Evolutionary conservation across 2,113 vertebrate genomes (phyloP).

Genomic region (Pongo abelii): DNA sequence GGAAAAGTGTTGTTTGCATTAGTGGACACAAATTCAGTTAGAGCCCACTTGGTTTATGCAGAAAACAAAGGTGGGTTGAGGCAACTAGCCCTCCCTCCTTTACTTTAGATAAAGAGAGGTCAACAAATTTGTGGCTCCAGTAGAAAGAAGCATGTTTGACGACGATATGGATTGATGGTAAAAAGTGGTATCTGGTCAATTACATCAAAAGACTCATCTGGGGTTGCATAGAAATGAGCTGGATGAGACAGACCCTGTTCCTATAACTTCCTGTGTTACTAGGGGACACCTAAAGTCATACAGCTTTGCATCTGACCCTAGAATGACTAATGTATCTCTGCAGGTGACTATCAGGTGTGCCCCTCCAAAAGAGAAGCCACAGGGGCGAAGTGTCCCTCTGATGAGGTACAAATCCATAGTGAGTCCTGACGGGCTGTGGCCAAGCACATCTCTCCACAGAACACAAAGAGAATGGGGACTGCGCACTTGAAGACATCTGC

Average conservation of each 20-base stretch:
- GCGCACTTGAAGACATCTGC: fast-evolving
- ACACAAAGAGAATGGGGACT: background rate
- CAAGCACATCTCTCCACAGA: no score
- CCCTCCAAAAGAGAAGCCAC: background rate
- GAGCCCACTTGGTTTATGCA: background rate
- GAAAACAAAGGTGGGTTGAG: background rate
- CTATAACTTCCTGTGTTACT: background rate
- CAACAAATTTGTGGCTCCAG: background rate
- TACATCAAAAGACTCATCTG: background rate
- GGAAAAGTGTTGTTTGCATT: background rate
- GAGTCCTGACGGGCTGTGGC: no score
- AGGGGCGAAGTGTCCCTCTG: background rate
- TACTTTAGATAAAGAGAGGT: background rate
- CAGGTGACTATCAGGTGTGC: background rate
- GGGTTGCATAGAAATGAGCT: background rate
- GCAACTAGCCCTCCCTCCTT: background rate
- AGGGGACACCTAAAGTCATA: background rate
- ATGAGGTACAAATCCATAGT: no score
- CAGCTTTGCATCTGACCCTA: background rate
- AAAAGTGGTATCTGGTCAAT: background rate
- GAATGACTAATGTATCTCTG: background rate
- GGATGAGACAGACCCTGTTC: background rate
- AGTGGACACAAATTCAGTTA: background rate
- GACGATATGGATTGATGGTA: fast-evolving
- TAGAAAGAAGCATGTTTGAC: background rate